Conservation (phyloP, 2,888 invertebrate genomes). For the Cryptops parisi region DNA sequence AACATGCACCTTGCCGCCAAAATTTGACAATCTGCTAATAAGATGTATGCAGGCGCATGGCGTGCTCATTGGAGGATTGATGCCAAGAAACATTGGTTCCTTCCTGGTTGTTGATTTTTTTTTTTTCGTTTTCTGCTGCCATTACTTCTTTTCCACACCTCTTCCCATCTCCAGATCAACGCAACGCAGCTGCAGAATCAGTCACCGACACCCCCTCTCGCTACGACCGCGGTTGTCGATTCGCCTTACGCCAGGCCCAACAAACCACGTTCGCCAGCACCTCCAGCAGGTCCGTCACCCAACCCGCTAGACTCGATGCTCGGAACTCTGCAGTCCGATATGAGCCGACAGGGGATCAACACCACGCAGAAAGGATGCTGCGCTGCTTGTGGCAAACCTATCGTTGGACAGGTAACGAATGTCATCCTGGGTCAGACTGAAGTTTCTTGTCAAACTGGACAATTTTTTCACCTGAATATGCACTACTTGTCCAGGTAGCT, state of each 20-base stretch:
- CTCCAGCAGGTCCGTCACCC: conserved; percentile 26
- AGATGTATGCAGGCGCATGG: too few species aligned
- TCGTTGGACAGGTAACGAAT: conserved; percentile 73
- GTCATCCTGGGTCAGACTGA: not conserved
- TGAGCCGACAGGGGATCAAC: conserved; percentile 97
- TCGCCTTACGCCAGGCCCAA: conserved; percentile 53
- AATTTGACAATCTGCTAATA: too few species aligned
- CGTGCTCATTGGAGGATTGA: too few species aligned
- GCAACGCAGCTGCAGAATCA: conserved; percentile 28
- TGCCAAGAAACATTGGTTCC: too few species aligned
- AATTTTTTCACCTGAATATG: too few species aligned
- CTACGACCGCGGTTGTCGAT: conserved; percentile 39
- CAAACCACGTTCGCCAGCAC: conserved; percentile 31
- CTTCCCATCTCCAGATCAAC: conserved; percentile 31
- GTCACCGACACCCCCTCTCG: conserved; percentile 41
- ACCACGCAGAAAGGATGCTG: conserved; percentile 99
- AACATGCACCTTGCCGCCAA: too few species aligned
- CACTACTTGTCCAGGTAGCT: too few species aligned
- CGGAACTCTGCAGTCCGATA: conserved; percentile 77
- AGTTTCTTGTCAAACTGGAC: not conserved
- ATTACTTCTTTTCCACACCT: not conserved
- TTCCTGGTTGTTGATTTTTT: too few species aligned
- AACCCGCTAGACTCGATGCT: conserved; percentile 77
- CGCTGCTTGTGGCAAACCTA: conserved; percentile 96
- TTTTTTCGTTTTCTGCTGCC: too few species aligned